Evolutionary conservation across 2,797 vertebrate species (phyloP).

Genomic region (Smutsia temminckii): DNA sequence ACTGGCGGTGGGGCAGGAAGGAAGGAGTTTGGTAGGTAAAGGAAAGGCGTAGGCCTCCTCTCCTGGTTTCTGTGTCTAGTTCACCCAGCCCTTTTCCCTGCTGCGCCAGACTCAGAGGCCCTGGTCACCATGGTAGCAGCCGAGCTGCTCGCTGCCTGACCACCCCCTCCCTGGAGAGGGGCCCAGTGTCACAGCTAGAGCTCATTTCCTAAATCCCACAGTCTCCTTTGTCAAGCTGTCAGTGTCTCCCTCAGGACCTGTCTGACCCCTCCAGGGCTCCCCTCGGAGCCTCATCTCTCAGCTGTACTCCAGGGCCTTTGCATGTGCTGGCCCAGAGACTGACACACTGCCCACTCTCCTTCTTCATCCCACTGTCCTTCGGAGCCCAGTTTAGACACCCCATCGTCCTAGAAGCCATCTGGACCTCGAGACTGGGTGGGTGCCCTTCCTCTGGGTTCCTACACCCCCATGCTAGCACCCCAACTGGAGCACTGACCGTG

Average conservation of each 20-base stretch:
- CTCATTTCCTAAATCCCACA: background rate
- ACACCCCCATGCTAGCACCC: fast-evolving
- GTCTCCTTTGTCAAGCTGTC: background rate
- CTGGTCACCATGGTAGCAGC: fast-evolving
- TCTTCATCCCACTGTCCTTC: background rate
- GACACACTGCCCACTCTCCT: background rate
- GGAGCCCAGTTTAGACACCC: background rate
- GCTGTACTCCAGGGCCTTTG: background rate
- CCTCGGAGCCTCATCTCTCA: background rate
- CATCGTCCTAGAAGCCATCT: background rate
- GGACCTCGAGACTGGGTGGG: background rate
- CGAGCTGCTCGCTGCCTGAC: background rate
- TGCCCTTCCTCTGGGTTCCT: background rate
- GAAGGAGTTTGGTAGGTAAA: fast-evolving
- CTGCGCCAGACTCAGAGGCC: background rate
- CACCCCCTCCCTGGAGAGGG: fast-evolving
- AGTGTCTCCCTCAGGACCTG: too few relatives aligned
- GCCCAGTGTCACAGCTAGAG: background rate
- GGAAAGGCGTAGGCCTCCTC: too few relatives aligned
- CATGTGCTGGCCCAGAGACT: background rate
- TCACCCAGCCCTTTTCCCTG: background rate
- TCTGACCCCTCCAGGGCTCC: background rate
- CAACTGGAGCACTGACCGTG: background rate
- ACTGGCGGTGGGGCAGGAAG: background rate
- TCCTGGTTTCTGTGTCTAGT: background rate